Percentiles rank a stretch among this genome's conserved stretches.
Evolutionary conservation across 2,113 vertebrate species (phyloP).

Genomic region (Furnarius figulus): DNA sequence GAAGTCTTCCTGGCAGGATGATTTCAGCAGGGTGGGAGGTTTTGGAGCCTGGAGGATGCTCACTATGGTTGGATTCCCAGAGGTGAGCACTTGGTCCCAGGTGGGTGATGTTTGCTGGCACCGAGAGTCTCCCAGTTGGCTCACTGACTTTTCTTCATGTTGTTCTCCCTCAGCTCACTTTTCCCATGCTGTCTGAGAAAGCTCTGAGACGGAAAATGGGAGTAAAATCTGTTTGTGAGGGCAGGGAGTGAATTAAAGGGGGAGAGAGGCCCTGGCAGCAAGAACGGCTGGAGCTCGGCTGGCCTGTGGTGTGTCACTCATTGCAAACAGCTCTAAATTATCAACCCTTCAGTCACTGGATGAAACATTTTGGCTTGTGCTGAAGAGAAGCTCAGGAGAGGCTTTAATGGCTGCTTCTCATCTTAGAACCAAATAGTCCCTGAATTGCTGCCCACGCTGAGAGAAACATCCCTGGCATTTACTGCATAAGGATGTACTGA

Average conservation of each 20-base stretch:
- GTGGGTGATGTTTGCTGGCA: neutral
- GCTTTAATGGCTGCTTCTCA: neutral
- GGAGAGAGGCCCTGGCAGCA: neutral
- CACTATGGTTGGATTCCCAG: conserved; percentile 29
- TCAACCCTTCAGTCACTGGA: neutral
- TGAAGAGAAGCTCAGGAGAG: neutral
- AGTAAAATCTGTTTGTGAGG: neutral
- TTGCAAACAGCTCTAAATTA: neutral
- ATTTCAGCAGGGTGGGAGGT: neutral
- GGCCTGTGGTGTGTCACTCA: neutral
- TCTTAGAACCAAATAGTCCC: neutral
- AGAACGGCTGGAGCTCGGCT: neutral
- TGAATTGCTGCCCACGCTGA: neutral
- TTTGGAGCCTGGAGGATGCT: neutral
- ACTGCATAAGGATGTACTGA: neutral
- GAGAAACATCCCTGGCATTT: neutral
- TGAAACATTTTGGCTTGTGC: neutral
- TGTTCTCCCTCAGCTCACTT: neutral
- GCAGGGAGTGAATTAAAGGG: neutral
- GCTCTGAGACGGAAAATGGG: neutral
- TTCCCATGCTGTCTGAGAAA: conserved; percentile 15
- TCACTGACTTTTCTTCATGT: neutral
- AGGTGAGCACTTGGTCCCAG: conserved; percentile 36
- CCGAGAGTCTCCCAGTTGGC: conserved; percentile 8
- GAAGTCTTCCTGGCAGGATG: neutral